Percentiles rank a stretch among this genome's conserved stretches.
These are phyloP conservation scores for Luehdorfia chinensis DNA, from an alignment of 1,140 invertebrate genomes.

Conservation along the genomic window DNA sequence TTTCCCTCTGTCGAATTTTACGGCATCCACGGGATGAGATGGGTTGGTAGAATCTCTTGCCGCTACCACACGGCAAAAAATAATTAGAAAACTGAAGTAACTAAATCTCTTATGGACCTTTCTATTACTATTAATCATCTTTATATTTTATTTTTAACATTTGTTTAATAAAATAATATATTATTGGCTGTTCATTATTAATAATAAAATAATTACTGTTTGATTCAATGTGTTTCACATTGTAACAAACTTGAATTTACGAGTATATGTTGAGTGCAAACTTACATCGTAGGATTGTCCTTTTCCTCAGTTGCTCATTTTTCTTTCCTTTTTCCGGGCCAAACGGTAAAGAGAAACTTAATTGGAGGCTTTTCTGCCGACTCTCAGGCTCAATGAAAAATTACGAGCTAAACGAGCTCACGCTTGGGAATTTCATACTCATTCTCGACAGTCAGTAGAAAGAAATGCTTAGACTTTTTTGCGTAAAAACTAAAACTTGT, in stretches of 20 bases:
- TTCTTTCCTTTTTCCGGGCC: slow-evolving; percentile 57
- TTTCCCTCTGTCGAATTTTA: too few species aligned
- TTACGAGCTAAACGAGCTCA: slow-evolving; percentile 71
- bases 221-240: too few species aligned
- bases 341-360: slow-evolving; percentile 74
- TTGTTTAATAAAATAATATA: too few species aligned
- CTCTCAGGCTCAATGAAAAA: slow-evolving; percentile 74
- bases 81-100: too few species aligned
- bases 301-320: slow-evolving; percentile 53
- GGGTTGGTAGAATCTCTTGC: too few species aligned
- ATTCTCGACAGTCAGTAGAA: slow-evolving; percentile 45
- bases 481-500: slow-evolving; percentile 40
- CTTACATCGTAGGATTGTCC: slow-evolving; percentile 30
- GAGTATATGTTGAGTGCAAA: slow-evolving; percentile 4
- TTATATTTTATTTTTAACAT: too few species aligned
- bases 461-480: slow-evolving; percentile 48
- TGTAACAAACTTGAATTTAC: slow-evolving; percentile 4
- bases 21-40: too few species aligned
- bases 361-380: slow-evolving; percentile 69
- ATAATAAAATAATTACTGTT: too few species aligned
- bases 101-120: too few species aligned
- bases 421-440: slow-evolving; percentile 59
- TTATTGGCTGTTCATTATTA: too few species aligned
- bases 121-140: too few species aligned
- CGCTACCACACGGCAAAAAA: too few species aligned